Conservation (phyloP, 2,113 vertebrate genomes). For the Pelecanus crispus region DNA sequence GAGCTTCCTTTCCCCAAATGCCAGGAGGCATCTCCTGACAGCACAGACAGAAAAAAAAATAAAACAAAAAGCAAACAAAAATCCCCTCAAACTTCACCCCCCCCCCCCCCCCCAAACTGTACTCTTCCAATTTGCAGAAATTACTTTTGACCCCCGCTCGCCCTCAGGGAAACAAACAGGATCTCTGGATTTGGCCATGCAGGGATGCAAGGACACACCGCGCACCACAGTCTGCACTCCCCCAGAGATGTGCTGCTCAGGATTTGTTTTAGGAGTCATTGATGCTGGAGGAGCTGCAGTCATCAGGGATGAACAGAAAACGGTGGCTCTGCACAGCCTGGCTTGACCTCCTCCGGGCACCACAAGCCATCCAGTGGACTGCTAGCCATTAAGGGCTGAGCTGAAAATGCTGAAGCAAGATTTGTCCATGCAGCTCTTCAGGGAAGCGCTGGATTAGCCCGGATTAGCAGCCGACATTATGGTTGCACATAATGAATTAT, state of each 20-base stretch:
- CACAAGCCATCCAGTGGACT: fast-evolving
- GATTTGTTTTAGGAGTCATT: neutral
- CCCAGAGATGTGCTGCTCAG: fast-evolving
- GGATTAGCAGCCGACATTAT: neutral
- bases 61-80: neutral
- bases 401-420: neutral
- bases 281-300: neutral
- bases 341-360: neutral
- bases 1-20: neutral
- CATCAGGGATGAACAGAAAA: neutral
- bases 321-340: neutral
- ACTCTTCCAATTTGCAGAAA: neutral
- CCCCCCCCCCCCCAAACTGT: neutral
- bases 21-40: neutral
- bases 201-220: neutral
- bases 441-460: constrained; percentile 23
- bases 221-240: neutral
- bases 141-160: neutral
- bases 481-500: constrained; percentile 20
- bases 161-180: neutral
- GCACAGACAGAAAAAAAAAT: neutral
- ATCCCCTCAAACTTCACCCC: neutral
- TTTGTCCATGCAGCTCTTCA: neutral
- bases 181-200: neutral
- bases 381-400: neutral